Percentiles rank a stretch among this genome's conserved stretches.
Evolutionary conservation across 2,797 vertebrate genomes (phyloP).

Genomic region (Coregonus ussuriensis): DNA sequence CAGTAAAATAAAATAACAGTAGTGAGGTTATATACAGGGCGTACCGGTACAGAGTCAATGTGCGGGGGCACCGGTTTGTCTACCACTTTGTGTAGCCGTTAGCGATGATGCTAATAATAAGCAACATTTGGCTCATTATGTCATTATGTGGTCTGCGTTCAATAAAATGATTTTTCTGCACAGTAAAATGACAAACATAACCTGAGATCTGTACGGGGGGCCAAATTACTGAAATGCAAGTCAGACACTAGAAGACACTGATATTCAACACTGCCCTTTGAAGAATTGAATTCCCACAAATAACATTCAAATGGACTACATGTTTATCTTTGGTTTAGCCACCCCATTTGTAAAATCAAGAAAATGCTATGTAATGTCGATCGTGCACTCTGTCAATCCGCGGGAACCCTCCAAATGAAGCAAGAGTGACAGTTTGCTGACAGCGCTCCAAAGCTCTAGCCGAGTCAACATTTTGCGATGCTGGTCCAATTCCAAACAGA

Average conservation of each 20-base stretch:
- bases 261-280: background rate
- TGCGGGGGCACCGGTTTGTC: too few species aligned
- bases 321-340: too few species aligned
- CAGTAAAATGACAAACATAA: background rate
- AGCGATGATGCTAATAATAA: too few species aligned
- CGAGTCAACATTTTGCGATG: slow-evolving; percentile 70
- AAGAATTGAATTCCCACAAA: too few species aligned
- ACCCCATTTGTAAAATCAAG: too few species aligned
- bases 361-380: slow-evolving; percentile 20
- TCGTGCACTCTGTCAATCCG: slow-evolving; percentile 49
- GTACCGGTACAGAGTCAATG: too few species aligned
- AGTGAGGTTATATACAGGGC: too few species aligned
- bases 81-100: too few species aligned
- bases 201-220: background rate
- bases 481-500: slow-evolving; percentile 62
- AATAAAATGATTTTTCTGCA: background rate
- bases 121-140: background rate
- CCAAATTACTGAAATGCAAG: background rate
- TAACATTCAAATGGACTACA: too few species aligned
- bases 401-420: slow-evolving; percentile 60
- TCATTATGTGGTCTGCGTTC: background rate
- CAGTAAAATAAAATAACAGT: too few species aligned
- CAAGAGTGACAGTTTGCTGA: slow-evolving; percentile 71
- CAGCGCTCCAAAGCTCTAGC: slow-evolving; percentile 68
- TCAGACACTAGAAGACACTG: background rate